Evolutionary conservation across 1,140 invertebrate species (phyloP), one percentile per base, ranked within the genome.

Genomic region (Scaptomyza hsui): DNA sequence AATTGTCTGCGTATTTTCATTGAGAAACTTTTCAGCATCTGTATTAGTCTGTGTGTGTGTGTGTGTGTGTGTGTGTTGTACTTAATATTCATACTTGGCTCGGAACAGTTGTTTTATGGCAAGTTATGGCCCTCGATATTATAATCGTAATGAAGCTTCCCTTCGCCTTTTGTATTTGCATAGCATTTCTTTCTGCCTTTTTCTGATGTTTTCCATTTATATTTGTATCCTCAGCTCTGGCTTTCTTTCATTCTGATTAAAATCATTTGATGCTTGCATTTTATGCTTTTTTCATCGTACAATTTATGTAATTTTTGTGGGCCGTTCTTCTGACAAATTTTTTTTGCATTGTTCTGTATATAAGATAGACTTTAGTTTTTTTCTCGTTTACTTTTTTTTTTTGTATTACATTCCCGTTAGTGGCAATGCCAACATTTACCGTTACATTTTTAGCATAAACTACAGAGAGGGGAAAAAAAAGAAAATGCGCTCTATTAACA

Each of bases 1-100:
- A 86, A 86, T 86, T 86, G 78, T 78, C 62, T 82, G 71, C 78
- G 65, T 73, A 72, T 88, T 81, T 86, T 86, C 82, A 85, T 85
- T 85, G 82, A 64, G 73, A 81, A 81, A 88, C 60, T 85, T 79
- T 83, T 39, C 4, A 26, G 26, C 48, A n/a, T 35, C 19, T 39
- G 57, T 29, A 19, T 29, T 18, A 9, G 21, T 51, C 55, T 45
- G 55, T 53, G 39, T 29, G 49, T 68, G 16, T 51, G 21, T 32
- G 24, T 49, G 15, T 67, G 35, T 56, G 12, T 21, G 6, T 35
- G 19, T 42, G 59, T 24, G 10, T 55, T n/a, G 60, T 70, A 59
- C 64, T 76, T 76, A 63, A 75, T 68, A 74, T 77, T 77, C 59
- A 74, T 73, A 60, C 35, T 37, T 48, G 52, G 13, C 52, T 19